Base-by-base conservation (phyloP, 2,797 vertebrate species). In the Pteropus rufus region DNA sequence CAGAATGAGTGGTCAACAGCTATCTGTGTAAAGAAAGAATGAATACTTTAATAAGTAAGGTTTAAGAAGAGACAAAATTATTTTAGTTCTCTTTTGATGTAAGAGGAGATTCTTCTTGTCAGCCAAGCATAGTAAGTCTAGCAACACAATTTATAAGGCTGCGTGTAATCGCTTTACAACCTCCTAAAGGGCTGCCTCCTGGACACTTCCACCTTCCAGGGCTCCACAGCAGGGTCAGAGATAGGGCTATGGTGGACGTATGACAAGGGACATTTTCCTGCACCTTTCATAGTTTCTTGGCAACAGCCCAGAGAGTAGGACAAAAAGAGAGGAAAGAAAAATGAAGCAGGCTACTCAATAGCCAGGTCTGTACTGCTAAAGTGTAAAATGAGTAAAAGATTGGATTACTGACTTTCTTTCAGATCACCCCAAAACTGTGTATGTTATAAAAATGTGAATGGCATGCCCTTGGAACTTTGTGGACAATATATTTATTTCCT, bases 121-220 rank as follows among this genome's bases (percentile, higher is more conserved):
- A 85, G n/a, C 77, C 23, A 56, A 87, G 46, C 34, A 34, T 19
- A n/a, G 24, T 11, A 41, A 29, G 31, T 26, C 70, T 8, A 46
- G 52, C 75, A 72, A 64, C 80, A 49, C 46, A 84, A 15, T 89
- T 92, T 60, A 60, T 1, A 65, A 72, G 86, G 41, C 58, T 39
- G 52, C 46, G 34, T 1, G 21, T 58, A 34, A 41, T 4, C 4
- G 8, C 56, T 90, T 94, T 52, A 46, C 67, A 65, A 49, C 87
- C 60, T 31, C 10, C 52, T 52, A 64, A 64, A 31, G 0, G 24
- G 73, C 67, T 19, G 29, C 60, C 56, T 77, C 81, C 80, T 15
- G 73, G 39, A n/a, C 7, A 21, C 62, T n/a, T 89, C 85, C 89
- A 76, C 31, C 80, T 91, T 91, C 49, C 77, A 2, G 26, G 93